phyloP scores from a whole-genome alignment of 2,797 vertebrate species.

The Gorsachius magnificus region DNA sequence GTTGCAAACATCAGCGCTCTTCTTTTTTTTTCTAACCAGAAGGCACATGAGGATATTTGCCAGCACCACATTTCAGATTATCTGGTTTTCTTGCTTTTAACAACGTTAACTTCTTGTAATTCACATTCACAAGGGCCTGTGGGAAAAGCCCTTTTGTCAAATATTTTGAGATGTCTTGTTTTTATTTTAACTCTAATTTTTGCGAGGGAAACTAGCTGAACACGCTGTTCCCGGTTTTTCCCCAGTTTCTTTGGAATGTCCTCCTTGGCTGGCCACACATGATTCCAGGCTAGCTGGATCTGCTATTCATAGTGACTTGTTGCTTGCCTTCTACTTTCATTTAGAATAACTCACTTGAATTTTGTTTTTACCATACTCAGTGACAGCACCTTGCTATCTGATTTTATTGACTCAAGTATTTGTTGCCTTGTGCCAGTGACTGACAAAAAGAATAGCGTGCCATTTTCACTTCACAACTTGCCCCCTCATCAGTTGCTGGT shows the following conservation, averaged over 20 bases:
- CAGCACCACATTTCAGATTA: not conserved
- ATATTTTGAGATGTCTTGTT: not conserved
- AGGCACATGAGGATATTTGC: not conserved
- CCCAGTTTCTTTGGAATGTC: not conserved
- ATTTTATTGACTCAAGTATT: not conserved
- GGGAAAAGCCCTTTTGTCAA: not conserved
- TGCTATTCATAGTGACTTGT: not conserved
- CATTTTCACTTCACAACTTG: not conserved
- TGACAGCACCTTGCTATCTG: not conserved
- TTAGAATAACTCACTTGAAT: not conserved
- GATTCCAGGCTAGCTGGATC: not conserved
- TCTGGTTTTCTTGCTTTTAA: constrained; percentile 8
- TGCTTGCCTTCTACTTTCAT: not conserved
- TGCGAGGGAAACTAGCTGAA: not conserved
- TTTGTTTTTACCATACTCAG: not conserved
- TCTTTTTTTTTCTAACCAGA: not conserved
- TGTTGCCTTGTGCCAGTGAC: not conserved
- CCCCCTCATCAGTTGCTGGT: not conserved
- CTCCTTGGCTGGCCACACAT: not conserved
- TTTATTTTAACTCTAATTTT: not conserved
- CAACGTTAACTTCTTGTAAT: not conserved
- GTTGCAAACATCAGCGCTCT: not conserved
- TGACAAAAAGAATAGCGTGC: not conserved
- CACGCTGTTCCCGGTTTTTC: not conserved
- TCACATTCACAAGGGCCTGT: not conserved